A percentile compares a stretch with the other conserved stretches of the same genome.
These are phyloP conservation scores for Chaetodon auriga DNA, from an alignment of 2,113 vertebrate genomes.

Conservation along the genomic window DNA sequence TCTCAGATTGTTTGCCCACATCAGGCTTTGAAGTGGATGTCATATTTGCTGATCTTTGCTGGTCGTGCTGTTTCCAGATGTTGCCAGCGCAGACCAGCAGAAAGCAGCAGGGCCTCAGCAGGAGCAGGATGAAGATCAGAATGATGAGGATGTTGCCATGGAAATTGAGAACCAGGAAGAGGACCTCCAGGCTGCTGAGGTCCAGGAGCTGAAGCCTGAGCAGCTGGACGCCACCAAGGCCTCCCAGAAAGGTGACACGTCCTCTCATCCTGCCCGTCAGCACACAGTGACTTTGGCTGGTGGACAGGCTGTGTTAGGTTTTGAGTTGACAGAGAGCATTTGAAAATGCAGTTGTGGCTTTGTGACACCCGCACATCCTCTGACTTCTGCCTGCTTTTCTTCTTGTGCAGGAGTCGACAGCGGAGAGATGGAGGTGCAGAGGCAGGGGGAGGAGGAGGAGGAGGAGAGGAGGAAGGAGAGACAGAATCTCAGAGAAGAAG, in stretches of 20 bases:
- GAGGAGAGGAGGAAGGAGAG: conserved; percentile 76
- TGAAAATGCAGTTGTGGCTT: background rate
- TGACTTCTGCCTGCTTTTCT: background rate
- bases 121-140: conserved; percentile 76
- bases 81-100: conserved; percentile 92
- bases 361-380: background rate
- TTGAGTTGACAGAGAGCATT: background rate
- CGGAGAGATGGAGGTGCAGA: conserved; percentile 85
- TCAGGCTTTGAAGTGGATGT: background rate
- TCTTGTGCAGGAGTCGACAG: conserved; percentile 78
- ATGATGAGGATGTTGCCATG: conserved; percentile 85
- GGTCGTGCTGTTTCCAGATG: conserved; percentile 82
- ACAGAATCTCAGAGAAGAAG: conserved; percentile 63
- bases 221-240: conserved; percentile 78
- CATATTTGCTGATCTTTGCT: background rate
- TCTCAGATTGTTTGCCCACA: background rate
- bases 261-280: background rate
- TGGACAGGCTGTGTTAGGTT: background rate
- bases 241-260: conserved; percentile 80
- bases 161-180: conserved; percentile 87
- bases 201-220: conserved; percentile 90
- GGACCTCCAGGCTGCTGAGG: conserved; percentile 82
- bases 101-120: conserved; percentile 77
- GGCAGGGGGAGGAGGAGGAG: conserved; percentile 57
- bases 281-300: background rate